Base-by-base conservation (phyloP, 2,888 invertebrate species). In the Nephrotoma guestfalica region DNA sequence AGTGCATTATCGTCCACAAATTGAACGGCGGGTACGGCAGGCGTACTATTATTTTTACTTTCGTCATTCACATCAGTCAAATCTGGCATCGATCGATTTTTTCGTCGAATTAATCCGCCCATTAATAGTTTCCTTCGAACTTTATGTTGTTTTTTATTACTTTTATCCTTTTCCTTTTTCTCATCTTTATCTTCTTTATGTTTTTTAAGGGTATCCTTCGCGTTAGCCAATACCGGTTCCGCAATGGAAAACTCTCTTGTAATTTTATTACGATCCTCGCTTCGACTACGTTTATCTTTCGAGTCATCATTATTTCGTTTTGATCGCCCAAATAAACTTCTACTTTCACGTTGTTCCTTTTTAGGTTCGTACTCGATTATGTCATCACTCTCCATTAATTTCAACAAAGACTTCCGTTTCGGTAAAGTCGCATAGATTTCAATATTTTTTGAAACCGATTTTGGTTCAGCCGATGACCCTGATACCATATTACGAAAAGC, bases 381-480 rank as follows among this genome's bases (percentile, higher is more conserved):
- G 89, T 95, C 95, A 4, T 94, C 93, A 0, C 94, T 93, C 6
- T 92, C 92, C 0, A 93, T 91, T 88, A 94, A 93, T 88, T 95
- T 95, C 0, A 95, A 91, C 0, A 93, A 93, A 83, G 94, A 94
- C 89, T 96, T 97, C 91, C 96, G 97, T 91, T 97, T 97, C 0
- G 97, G 97, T 43, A 97, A 91, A 0, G 97, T 97, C 0, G 97
- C 97, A 90, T 97, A 97, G 88, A 97, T 97, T 92, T 97, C 97
- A 87, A 97, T 97, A 88, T 94, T 96, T 89, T 95, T 95, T 89
- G 92, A 6, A 88, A 89, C 87, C 90, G 91, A 88, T 92, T 92
- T 89, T 91, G 93, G 87, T 83, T 95, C 95, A 57, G 51, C 15
- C 2, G 71, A 3, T 4, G 71, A 30, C 7, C 9, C 30, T 30